Evolutionary conservation across 35 echinoderm and acorn worm species (phyloP), one percentile per base, ranked within the genome.

Genomic region (Apostichopus parvimensis): DNA sequence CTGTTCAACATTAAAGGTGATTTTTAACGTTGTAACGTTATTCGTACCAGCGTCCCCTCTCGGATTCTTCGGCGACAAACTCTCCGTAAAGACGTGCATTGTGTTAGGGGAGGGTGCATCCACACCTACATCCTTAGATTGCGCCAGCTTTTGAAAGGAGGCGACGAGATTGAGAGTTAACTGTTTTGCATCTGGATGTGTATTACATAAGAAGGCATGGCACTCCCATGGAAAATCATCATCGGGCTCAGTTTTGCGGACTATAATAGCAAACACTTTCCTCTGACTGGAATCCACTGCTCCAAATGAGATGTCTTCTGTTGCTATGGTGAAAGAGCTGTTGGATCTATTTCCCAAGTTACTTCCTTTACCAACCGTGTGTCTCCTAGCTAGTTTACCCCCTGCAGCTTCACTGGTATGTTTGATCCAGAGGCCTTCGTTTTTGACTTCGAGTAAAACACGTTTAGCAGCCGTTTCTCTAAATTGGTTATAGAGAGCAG

Each of bases 161-260:
- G 95, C 83, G 13, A 98, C 94, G 71, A 98, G 54, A 13, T 95
- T 82, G 55, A 95, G 64, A 5, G 96, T 98, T 56, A 98, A 77
- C 24, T 84, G 66, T 78, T 92, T 98, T 1, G 96, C 96, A 60
- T 91, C 90, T 57, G 96, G 56, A 10, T 94, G 9, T 25, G 96
- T 79, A 81, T 98, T 94, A 56, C 96, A 98, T 52, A 98, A 73
- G 77, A 98, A 95, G 2, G 92, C 96, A 68, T 98, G 94, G 85
- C 96, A 98, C 70, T 98, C 92, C 89, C 94, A 95, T 1, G 57
- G 23, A n/a, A 56, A 8, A n/a, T 82, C 86, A 20, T 55, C 53
- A 1, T 54, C 59, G 22, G 75, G 56, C 2, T 89, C 89, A 23
- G 55, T 18, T 23, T 77, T 98, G 1, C 94, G 83, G 57, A 86